Conservation (phyloP, 2,113 vertebrate genomes). For the Hypanus sabinus region DNA sequence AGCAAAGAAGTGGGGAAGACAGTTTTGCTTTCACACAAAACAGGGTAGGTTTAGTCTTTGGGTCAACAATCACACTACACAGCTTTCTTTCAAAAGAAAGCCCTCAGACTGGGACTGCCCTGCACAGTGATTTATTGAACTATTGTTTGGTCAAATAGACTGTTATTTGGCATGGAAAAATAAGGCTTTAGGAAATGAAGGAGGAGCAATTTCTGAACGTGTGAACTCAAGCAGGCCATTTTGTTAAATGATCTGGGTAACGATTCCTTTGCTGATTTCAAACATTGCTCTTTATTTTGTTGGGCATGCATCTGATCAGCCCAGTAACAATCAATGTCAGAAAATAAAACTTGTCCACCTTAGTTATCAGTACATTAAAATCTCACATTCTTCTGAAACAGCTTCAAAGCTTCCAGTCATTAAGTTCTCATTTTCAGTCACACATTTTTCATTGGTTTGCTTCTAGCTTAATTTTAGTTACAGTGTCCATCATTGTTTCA, state of each 20-base stretch:
- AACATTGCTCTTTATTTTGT: background rate
- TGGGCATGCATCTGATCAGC: background rate
- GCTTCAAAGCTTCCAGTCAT: background rate
- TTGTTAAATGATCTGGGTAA: conserved; percentile 19
- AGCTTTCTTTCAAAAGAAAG: too few species aligned
- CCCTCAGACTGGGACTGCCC: background rate
- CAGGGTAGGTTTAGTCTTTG: background rate
- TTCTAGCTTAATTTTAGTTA: background rate
- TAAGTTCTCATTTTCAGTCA: background rate
- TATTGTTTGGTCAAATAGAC: conserved; percentile 21
- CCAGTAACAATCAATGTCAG: background rate
- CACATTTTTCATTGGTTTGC: background rate
- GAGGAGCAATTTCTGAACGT: conserved; percentile 1
- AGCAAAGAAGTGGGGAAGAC: background rate
- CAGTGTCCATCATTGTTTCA: background rate
- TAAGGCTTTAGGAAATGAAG: background rate
- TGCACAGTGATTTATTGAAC: background rate
- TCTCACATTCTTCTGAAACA: background rate
- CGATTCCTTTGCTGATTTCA: background rate
- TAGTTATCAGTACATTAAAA: background rate
- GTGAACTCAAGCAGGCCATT: conserved; percentile 25
- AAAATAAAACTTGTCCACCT: background rate
- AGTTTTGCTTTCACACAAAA: conserved; percentile 7
- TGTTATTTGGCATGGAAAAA: background rate
- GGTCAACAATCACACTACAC: background rate